These are phyloP conservation scores for Microcebus tavaratra DNA, from an alignment of 2,113 vertebrate species.

Conservation along the genomic window DNA sequence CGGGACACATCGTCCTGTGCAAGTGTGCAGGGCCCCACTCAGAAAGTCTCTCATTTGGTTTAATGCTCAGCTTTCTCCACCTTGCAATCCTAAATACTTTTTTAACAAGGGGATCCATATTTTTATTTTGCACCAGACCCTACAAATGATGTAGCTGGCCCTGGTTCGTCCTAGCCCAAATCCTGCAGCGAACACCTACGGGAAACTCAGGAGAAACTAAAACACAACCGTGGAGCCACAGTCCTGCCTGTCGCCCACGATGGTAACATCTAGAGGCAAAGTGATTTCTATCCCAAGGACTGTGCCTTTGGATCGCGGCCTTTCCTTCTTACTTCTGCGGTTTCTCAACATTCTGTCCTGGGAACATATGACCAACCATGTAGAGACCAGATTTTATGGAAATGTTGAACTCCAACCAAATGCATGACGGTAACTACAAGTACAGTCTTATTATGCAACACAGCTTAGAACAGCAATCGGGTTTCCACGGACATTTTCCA, in stretches of 20 bases:
- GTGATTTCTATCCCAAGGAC: not conserved
- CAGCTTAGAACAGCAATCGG: not conserved
- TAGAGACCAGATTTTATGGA: not conserved
- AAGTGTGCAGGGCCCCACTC: not conserved
- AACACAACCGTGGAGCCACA: not conserved
- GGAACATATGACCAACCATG: not conserved
- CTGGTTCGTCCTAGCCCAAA: not conserved
- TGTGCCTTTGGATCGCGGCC: not conserved
- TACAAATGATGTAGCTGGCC: not conserved
- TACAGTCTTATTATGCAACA: not conserved
- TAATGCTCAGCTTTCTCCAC: not conserved
- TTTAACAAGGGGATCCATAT: not conserved
- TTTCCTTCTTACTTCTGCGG: not conserved
- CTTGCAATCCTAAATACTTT: not conserved
- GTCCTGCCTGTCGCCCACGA: not conserved
- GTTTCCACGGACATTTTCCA: conserved; percentile 30
- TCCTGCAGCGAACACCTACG: not conserved
- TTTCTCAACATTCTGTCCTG: not conserved
- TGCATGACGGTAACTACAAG: not conserved
- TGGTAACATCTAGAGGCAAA: not conserved
- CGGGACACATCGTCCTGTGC: fast-evolving
- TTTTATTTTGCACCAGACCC: not conserved
- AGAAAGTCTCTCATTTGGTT: not conserved
- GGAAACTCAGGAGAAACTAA: not conserved
- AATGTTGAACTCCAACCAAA: not conserved